A percentile compares a stretch with the other conserved stretches of the same genome.
Conservation (phyloP, 2,113 vertebrate genomes). For the Tapirus terrestris region DNA sequence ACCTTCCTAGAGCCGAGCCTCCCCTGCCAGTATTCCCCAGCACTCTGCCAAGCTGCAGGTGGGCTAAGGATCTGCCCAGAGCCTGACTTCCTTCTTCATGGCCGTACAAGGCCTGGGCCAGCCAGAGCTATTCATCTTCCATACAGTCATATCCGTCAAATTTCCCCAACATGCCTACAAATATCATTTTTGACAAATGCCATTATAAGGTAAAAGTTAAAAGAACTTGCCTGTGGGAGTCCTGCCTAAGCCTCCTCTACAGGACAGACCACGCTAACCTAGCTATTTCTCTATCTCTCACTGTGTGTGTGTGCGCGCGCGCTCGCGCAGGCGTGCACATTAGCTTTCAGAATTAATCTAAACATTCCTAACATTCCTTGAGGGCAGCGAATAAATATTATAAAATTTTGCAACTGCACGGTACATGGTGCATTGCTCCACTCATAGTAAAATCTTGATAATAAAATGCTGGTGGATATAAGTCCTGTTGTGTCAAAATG, state of each 20-base stretch:
- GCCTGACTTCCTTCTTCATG: neutral
- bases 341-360: neutral
- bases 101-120: neutral
- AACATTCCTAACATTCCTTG: neutral
- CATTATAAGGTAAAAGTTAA: neutral
- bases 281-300: neutral
- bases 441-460: neutral
- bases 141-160: neutral
- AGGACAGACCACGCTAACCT: neutral
- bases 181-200: neutral
- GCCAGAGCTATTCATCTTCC: neutral
- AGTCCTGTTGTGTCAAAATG: neutral
- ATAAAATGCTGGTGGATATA: neutral
- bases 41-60: no score
- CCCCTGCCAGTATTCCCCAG: no score
- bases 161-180: neutral
- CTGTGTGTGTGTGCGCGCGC: neutral
- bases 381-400: neutral
- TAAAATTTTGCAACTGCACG: neutral
- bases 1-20: neutral
- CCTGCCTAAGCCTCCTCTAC: neutral
- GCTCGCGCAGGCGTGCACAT: no score
- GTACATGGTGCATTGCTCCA: neutral
- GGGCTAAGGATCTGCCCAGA: neutral
- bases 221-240: neutral